phyloP scores from a whole-genome alignment of 2,797 vertebrate genomes.

The Scolopax bukidnonensis region DNA sequence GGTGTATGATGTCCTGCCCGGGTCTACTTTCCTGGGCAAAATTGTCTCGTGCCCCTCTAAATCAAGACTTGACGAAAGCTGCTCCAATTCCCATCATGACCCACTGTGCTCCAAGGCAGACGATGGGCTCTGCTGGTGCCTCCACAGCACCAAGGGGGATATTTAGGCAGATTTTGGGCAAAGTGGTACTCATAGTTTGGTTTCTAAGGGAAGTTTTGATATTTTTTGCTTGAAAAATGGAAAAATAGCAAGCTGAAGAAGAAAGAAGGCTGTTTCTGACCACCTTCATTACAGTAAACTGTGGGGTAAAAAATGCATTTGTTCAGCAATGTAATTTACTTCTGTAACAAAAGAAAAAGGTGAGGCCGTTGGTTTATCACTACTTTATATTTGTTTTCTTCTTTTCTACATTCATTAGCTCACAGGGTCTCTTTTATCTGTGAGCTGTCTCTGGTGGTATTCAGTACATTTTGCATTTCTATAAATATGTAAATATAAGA shows the following conservation, averaged over 20 bases:
- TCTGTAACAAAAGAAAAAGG: background rate
- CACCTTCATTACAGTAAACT: background rate
- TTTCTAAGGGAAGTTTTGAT: background rate
- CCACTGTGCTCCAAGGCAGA: background rate
- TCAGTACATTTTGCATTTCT: conserved; percentile 27
- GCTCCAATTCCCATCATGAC: background rate
- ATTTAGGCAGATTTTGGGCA: background rate
- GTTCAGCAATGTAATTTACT: background rate
- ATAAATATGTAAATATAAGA: conserved; percentile 62
- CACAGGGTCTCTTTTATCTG: conserved; percentile 7
- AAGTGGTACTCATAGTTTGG: background rate
- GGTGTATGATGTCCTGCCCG: background rate
- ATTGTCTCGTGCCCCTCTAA: accelerated
- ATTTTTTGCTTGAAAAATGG: background rate
- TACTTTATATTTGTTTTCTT: conserved; percentile 24
- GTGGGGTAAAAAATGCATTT: background rate
- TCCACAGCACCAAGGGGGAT: background rate
- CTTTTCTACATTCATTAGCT: background rate
- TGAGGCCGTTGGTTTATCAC: background rate
- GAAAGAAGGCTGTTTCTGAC: background rate
- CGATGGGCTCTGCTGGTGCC: background rate
- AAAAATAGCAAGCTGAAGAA: background rate
- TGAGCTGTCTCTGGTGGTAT: background rate
- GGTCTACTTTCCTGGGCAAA: background rate
- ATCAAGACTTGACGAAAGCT: background rate